Evolutionary conservation across 2,888 invertebrate species (phyloP), one percentile per base, ranked within the genome.

Genomic region (Papilio gigon): DNA sequence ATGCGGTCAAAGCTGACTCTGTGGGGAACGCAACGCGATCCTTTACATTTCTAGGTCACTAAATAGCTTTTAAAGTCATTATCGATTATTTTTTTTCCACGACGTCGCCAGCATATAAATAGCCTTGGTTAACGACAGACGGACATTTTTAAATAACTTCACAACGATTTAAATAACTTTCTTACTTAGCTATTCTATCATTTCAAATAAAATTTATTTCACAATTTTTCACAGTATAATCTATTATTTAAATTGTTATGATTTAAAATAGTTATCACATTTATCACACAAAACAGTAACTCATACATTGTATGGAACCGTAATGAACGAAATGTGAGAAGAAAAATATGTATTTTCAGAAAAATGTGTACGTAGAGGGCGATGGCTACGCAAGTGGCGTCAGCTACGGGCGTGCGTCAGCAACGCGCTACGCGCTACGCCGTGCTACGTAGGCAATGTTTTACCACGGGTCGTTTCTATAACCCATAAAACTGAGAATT

Each of bases 11-110:
- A 68, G 64, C 63, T 68, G 63, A 40, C 64, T 58, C 67, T 47
- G 74, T 74, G 81, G 83, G 77, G 82, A 69, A 83, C 78, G 82
- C 83, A 84, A 85, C 87, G 84, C 85, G 83, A 84, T 82, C 78
- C 80, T 78, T 74, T 72, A 75, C 77, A 80, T 85, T 86, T 87
- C 84, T 88, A 85, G 89, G 86, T 86, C 90, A 84, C 84, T 82
- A 84, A 84, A 80, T 82, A 80, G 80, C 84, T 84, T 80, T 79
- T 80, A 84, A 87, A 84, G 73, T 84, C 81, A 80, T 72, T 76
- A 80, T 87, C 80, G 87, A 87, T 88, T 84, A 78, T 82, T 83
- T 82, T 82, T n/a, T 78, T 72, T 75, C 73, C 67, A 61, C 67
- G 64, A 68, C 66, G 67, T 67, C 60, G 35, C 53, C 42, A 66